Conservation (phyloP, 1,140 invertebrate genomes). For the Apolygus lucorum region DNA sequence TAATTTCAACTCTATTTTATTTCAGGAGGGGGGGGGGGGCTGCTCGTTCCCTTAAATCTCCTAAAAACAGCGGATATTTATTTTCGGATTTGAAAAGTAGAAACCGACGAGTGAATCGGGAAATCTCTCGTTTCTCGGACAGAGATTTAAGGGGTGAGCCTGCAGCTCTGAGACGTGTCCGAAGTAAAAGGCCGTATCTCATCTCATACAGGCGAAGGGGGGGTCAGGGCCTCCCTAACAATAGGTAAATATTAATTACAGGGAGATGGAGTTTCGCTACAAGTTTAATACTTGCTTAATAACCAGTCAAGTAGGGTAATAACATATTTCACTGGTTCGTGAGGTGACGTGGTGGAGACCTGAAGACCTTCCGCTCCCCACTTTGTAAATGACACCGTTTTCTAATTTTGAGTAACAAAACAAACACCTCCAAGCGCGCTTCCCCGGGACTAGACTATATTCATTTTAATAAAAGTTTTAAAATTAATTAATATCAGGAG, state of each 20-base stretch:
- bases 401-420: slow-evolving; percentile 28
- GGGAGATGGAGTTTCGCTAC: slow-evolving; percentile 22
- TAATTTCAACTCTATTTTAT: too few species aligned
- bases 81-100: too few species aligned
- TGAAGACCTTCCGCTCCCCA: slow-evolving; percentile 17
- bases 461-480: slow-evolving; percentile 33
- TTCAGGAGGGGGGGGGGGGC: too few species aligned
- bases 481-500: slow-evolving; percentile 30
- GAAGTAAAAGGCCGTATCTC: background rate
- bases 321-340: slow-evolving; percentile 28
- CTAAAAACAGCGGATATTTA: too few species aligned
- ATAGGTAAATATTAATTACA: slow-evolving; percentile 30
- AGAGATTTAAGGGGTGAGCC: background rate
- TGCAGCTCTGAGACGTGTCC: background rate
- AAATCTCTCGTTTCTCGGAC: background rate
- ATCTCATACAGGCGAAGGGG: background rate
- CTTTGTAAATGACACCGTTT: slow-evolving; percentile 31
- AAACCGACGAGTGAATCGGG: too few species aligned
- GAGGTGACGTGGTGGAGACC: background rate
- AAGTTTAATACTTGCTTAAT: slow-evolving; percentile 31
- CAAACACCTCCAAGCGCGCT: slow-evolving; percentile 23
- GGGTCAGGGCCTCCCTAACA: slow-evolving; percentile 10
- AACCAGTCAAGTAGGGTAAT: slow-evolving; percentile 31
- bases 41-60: too few species aligned
- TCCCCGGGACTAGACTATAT: slow-evolving; percentile 24